Evolutionary conservation across 2,888 invertebrate genomes (phyloP), one percentile per base, ranked within the genome.

Genomic region (Trachelus tabidus): DNA sequence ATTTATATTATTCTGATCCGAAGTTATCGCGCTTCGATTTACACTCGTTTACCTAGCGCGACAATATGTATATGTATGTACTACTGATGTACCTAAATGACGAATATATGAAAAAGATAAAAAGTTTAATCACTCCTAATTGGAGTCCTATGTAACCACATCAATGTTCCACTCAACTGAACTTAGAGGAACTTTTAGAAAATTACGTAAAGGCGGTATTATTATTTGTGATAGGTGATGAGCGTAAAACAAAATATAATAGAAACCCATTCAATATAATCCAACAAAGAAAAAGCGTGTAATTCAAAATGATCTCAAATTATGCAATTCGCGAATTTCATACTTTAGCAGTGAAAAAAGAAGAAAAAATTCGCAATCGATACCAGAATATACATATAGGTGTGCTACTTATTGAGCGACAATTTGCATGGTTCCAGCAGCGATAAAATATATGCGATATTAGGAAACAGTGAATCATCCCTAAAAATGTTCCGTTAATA

Each of bases 1-100:
- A 40, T 40, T 40, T 40, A 15, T 40, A 40, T 40, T 40, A 40
- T 4, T 40, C 40, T 40, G 40, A 15, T 40, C 15, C 40, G 40
- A 15, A 40, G 40, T 15, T 4, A 15, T 40, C 40, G 40, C 15
- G 40, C 40, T 40, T 79, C 79, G 34, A 76, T 78, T 75, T 69
- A 69, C 69, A 78, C 75, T 78, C 76, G 73, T 75, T 76, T 76
- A 85, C 80, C 81, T 85, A 85, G 83, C 77, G 83, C 82, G 82
- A 84, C 79, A 84, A 80, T 83, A 86, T 88, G 85, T 88, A 87
- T 82, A 82, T 88, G 85, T 84, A 85, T 87, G 88, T 87, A 85
- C 80, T 80, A 80, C 87, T 85, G 85, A 84, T 88, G 85, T 88
- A 87, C 83, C 75, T 84, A 87, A 85, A 85, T 87, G 82, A 86